These are phyloP conservation scores for Myripristis jacobus DNA, from an alignment of 2,797 vertebrate species.

Conservation along the genomic window DNA sequence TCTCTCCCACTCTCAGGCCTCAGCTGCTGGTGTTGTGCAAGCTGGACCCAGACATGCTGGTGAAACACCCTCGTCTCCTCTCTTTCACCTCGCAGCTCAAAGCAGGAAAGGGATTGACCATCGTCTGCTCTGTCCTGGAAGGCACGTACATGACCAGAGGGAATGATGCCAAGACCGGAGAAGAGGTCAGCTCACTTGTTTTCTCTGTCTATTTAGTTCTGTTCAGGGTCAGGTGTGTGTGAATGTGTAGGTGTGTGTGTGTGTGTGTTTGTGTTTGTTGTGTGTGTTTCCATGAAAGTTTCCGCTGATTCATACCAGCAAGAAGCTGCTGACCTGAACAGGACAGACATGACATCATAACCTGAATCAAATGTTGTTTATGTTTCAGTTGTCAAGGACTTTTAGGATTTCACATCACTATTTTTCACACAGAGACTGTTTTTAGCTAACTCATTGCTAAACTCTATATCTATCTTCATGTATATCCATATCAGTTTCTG, in stretches of 20 bases:
- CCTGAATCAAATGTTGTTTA: background rate
- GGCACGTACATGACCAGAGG: constrained; percentile 90
- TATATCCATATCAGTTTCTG: no score
- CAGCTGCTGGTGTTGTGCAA: constrained; percentile 93
- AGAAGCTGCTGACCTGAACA: background rate
- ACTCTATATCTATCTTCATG: no score
- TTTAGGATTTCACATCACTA: no score
- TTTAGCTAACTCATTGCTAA: no score
- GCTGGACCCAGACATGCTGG: constrained; percentile 84
- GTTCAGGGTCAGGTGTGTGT: no score
- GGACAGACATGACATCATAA: background rate
- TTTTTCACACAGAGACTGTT: no score
- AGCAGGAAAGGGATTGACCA: constrained; percentile 94
- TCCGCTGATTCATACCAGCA: background rate
- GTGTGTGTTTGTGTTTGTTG: no score
- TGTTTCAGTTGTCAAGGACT: no score
- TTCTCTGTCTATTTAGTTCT: background rate
- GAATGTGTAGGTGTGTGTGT: no score
- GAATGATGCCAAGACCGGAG: constrained; percentile 84
- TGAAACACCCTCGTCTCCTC: constrained; percentile 92
- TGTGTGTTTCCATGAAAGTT: no score
- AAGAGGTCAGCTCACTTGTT: constrained; percentile 81
- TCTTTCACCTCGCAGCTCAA: constrained; percentile 94
- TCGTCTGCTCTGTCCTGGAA: constrained; percentile 91
- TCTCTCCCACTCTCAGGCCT: constrained; percentile 79